Conservation (phyloP, 2,797 vertebrate genomes). For the Tragopan temminckii region DNA sequence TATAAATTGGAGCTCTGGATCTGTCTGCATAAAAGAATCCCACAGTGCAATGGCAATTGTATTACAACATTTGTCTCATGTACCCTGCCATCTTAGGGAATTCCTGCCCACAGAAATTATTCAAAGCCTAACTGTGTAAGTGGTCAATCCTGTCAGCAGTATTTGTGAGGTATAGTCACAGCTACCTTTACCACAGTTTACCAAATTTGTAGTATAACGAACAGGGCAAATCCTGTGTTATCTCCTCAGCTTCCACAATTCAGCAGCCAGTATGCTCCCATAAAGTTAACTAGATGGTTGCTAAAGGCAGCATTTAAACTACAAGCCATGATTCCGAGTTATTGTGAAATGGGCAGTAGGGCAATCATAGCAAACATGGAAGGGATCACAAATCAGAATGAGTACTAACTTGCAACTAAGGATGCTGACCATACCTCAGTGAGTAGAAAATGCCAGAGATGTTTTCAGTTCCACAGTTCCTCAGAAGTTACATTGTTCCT, state of each 20-base stretch:
- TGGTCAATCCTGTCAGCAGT: neutral
- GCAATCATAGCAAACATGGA: neutral
- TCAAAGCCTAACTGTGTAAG: neutral
- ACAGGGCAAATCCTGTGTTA: fast-evolving
- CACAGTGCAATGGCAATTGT: neutral
- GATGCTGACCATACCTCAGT: neutral
- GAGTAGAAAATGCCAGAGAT: neutral
- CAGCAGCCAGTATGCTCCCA: fast-evolving
- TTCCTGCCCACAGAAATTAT: neutral
- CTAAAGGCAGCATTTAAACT: neutral
- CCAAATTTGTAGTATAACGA: neutral
- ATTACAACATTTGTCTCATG: neutral
- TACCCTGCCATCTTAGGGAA: neutral
- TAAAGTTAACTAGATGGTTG: neutral
- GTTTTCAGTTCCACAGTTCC: neutral
- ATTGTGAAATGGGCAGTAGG: neutral
- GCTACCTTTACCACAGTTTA: neutral
- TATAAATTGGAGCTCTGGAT: neutral
- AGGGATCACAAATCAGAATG: neutral
- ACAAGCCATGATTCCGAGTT: neutral
- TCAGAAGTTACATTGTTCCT: neutral
- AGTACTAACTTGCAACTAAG: neutral
- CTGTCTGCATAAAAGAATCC: neutral
- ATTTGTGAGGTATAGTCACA: neutral
- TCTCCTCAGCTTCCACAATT: neutral